Evolutionary conservation across 2,888 invertebrate species (phyloP).

Genomic region (Aplocera efformata): DNA sequence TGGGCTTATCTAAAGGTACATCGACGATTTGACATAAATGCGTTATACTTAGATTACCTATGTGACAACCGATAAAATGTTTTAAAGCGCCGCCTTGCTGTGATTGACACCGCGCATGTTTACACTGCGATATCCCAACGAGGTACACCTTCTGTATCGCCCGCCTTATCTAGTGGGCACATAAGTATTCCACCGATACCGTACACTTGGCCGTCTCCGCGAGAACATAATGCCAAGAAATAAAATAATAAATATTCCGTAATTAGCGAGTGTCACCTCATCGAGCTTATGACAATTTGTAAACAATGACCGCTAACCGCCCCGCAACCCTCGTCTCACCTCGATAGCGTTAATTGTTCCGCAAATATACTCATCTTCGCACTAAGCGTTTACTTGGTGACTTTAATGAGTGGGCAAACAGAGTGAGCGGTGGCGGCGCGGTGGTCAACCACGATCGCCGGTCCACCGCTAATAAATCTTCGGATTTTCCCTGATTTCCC

Average conservation of each 20-base stretch:
- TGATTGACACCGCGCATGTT: constrained; percentile 75
- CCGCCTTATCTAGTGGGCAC: constrained; percentile 61
- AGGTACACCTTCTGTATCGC: constrained; percentile 62
- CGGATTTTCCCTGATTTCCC: constrained; percentile 76
- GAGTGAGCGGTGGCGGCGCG: constrained; percentile 51
- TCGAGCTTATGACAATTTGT: constrained; percentile 43
- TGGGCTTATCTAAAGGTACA: constrained; percentile 73
- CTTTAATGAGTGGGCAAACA: constrained; percentile 79
- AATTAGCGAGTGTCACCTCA: constrained; percentile 18
- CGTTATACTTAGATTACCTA: constrained; percentile 74
- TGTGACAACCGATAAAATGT: constrained; percentile 75
- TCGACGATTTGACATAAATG: constrained; percentile 77
- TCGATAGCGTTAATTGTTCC: constrained; percentile 74
- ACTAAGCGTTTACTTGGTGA: constrained; percentile 74
- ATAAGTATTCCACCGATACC: constrained; percentile 55
- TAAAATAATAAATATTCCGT: constrained; percentile 25
- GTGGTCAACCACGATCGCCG: constrained; percentile 60
- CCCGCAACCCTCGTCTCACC: constrained; percentile 71
- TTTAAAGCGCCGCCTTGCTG: constrained; percentile 73
- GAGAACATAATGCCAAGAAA: constrained; percentile 32
- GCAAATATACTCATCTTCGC: constrained; percentile 78
- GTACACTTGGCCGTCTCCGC: no score
- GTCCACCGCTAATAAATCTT: constrained; percentile 72
- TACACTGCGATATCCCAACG: constrained; percentile 65
- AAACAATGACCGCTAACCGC: constrained; percentile 55